phyloP scores from a whole-genome alignment of 2,113 vertebrate species.

The Gallinago paraguaiae region DNA sequence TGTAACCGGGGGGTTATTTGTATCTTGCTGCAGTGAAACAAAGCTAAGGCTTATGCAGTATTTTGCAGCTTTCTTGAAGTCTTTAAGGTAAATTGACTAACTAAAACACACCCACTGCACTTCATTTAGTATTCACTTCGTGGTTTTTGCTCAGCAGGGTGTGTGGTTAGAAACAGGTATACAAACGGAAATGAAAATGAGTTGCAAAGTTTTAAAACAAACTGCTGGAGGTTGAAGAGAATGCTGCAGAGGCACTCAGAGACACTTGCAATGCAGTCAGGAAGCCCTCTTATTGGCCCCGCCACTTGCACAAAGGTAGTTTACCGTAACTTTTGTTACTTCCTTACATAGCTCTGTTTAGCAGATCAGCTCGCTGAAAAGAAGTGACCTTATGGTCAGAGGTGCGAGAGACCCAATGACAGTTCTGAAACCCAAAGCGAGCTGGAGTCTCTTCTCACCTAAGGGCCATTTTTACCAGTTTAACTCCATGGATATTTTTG shows the following conservation, averaged over 20 bases:
- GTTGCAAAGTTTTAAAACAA: background rate
- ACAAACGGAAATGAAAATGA: constrained; percentile 56
- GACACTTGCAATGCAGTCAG: background rate
- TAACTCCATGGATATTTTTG: background rate
- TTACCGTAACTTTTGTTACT: background rate
- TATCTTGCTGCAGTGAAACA: background rate
- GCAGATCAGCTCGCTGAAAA: background rate
- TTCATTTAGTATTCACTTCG: background rate
- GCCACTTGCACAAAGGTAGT: background rate
- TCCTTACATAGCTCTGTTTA: background rate
- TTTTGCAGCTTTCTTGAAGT: background rate
- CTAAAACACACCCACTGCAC: constrained; percentile 11
- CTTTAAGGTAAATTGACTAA: background rate
- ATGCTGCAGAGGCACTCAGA: background rate
- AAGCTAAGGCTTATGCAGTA: background rate
- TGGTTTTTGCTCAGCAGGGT: constrained; percentile 39
- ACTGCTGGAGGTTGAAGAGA: background rate
- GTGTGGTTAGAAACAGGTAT: constrained; percentile 41
- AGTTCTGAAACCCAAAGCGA: background rate
- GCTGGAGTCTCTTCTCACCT: background rate
- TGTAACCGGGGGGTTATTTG: background rate
- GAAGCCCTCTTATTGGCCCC: background rate
- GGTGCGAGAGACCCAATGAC: background rate
- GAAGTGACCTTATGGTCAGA: background rate
- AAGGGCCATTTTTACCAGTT: background rate